These are phyloP conservation scores for Lithobates pipiens DNA, from an alignment of 2,797 vertebrate genomes.

Conservation along the genomic window DNA sequence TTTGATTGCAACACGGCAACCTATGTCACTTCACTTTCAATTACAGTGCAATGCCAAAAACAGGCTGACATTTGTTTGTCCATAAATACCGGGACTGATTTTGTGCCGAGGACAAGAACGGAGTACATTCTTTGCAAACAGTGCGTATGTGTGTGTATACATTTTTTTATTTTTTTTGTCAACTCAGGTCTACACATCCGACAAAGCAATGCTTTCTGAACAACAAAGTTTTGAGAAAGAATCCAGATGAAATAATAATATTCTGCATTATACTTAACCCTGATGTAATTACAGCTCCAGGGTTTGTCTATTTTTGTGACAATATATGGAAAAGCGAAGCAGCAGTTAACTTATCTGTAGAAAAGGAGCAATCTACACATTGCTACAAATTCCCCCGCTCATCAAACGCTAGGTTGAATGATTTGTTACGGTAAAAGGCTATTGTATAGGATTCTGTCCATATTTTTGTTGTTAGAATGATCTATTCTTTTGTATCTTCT, in stretches of 20 bases:
- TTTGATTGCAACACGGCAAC: too few relatives aligned
- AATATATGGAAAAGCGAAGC: slow-evolving; percentile 40
- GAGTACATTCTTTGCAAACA: background rate
- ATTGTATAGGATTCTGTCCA: slow-evolving; percentile 54
- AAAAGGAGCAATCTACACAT: slow-evolving; percentile 33
- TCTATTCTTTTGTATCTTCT: slow-evolving; percentile 50
- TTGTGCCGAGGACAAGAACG: background rate
- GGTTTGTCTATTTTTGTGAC: slow-evolving; percentile 49
- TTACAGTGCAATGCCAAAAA: background rate
- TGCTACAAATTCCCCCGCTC: slow-evolving; percentile 41
- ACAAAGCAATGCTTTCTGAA: slow-evolving; percentile 47
- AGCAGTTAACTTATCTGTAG: slow-evolving; percentile 47
- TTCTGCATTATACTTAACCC: slow-evolving; percentile 45
- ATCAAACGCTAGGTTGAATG: slow-evolving; percentile 51
- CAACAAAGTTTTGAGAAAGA: slow-evolving; percentile 36
- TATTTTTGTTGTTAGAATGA: slow-evolving; percentile 57
- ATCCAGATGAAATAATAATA: slow-evolving; percentile 58
- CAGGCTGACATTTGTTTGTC: background rate
- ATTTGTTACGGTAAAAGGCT: slow-evolving; percentile 50
- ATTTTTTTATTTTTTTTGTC: background rate
- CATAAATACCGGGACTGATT: background rate
- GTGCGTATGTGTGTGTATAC: background rate
- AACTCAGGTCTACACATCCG: slow-evolving; percentile 22
- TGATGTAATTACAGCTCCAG: slow-evolving; percentile 47
- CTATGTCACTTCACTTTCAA: background rate